A percentile compares a stretch with the other conserved stretches of the same genome.
Conservation (phyloP, 2,113 vertebrate genomes). For the Vireo altiloquus region DNA sequence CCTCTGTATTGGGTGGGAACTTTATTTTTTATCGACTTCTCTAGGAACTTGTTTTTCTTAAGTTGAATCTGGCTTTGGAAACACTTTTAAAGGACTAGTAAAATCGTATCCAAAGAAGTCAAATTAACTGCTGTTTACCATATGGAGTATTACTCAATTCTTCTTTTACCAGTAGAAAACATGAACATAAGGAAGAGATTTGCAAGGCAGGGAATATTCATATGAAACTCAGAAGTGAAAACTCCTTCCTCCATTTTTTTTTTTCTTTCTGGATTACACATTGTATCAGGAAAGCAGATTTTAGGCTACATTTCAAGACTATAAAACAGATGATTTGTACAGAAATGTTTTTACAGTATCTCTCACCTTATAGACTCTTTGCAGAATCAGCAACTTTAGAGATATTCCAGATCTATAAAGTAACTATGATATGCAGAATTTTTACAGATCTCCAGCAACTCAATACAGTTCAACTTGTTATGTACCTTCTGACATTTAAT, state of each 20-base stretch:
- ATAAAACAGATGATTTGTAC: neutral
- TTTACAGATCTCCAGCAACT: neutral
- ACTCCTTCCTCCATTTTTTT: neutral
- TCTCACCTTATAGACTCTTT: neutral
- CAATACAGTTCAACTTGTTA: neutral
- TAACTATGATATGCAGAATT: neutral
- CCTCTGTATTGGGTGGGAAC: neutral
- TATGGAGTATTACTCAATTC: constrained; percentile 47
- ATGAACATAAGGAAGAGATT: constrained; percentile 36
- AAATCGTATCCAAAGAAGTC: neutral
- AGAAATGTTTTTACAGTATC: neutral
- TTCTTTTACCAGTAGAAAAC: constrained; percentile 1
- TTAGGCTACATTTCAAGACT: neutral
- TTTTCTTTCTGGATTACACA: neutral
- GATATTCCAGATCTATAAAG: neutral
- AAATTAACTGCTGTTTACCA: constrained; percentile 40
- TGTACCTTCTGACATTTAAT: neutral
- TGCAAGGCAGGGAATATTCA: neutral
- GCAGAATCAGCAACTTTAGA: neutral
- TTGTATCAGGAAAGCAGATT: neutral
- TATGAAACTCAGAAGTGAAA: neutral
- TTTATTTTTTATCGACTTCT: neutral
- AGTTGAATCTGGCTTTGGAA: neutral
- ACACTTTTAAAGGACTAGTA: neutral
- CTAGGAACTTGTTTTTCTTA: neutral